Evolutionary conservation across 2,113 vertebrate genomes (phyloP), one percentile per base, ranked within the genome.

Genomic region (Dendropsophus ebraccatus): DNA sequence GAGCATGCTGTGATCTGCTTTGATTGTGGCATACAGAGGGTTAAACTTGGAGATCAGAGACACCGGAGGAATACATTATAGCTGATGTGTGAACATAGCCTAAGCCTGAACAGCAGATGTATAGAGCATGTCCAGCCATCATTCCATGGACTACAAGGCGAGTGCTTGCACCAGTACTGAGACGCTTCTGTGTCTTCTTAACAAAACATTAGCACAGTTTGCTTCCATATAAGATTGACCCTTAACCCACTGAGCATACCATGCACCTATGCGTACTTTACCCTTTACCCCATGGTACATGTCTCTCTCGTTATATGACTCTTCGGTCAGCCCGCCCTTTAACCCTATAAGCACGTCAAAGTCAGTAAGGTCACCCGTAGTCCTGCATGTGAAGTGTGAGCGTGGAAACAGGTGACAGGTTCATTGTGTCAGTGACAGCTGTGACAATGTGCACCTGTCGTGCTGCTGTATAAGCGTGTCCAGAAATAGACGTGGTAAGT

Each of bases 391-490:
- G 85, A 87, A 87, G 72, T 80, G 78, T 47, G 81, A 58, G 77
- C 69, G 72, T 73, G 67, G 21, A 62, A 87, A 81, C 85, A 87
- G 85, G 85, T 87, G 85, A 87, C 78, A 87, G 16, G 78, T 73
- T 87, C 50, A 62, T 67, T 86, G 76, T 62, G 52, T 50, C 25
- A 12, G 69, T 73, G 49, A 58, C 77, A 87, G 85, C 85, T 87
- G 85, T 62, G 67, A 87, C 85, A 87, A 81, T 87, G 69, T 74
- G 78, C 85, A 87, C 85, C 85, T 81, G 85, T 74, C 60, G 35
- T n/a, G 28, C 7, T 58, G 60, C 49, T 21, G 65, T 41, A 25
- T 72, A 47, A 65, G 14, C 10, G 77, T 14, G 52, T 74, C 85
- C 85, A 60, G 37, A 70, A 87, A 87, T 87, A 87, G 85, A 79